Base-by-base conservation (phyloP, 2,113 vertebrate species). In the Columbina picui region DNA sequence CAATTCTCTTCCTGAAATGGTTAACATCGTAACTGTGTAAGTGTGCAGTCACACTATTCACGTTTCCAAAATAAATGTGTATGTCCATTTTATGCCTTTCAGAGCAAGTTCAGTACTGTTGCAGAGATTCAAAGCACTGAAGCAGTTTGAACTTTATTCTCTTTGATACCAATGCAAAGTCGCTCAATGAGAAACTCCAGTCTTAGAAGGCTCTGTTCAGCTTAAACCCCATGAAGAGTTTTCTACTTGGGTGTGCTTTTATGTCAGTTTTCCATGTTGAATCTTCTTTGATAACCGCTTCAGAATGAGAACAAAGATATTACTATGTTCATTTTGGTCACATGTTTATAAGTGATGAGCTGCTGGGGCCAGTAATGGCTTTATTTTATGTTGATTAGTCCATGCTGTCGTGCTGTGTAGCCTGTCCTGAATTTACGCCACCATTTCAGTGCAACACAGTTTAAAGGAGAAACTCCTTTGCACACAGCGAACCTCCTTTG, bases 311-410 rank as follows among this genome's bases (percentile, higher is more conserved):
- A 98, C 97, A 98, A 97, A 93, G 90, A 38, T 79, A 19, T 25
- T 55, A 94, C 84, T 98, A 67, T 98, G 64, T 81, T 59, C 61
- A 57, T 38, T 32, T n/a, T 79, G 69, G 94, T 97, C 96, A 96
- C 89, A 60, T 96, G 95, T 84, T 95, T 83, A 55, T 84, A 88
- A 87, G 73, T 53, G 81, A 94, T 96, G 97, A 96, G 95, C 23
- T 70, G 87, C 69, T 25, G 29, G 47, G 94, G 84, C 95, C 95
- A 95, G 94, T 3, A 49, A 32, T 65, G 91, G 76, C 92, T 96
- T 91, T 98, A 92, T 97, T 87, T 87, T 43, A 18, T 61, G 95
- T 84, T 94, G 90, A 89, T 95, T 80, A 89, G 85, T 92, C 96
- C 88, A 16, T 64, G 89, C 64, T 3, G n/a, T 89, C 10, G 7